A percentile compares a stretch with the other conserved stretches of the same genome.
These are phyloP conservation scores for Ganaspis sp. DNA, from an alignment of 1,140 invertebrate species.

Conservation along the genomic window DNA sequence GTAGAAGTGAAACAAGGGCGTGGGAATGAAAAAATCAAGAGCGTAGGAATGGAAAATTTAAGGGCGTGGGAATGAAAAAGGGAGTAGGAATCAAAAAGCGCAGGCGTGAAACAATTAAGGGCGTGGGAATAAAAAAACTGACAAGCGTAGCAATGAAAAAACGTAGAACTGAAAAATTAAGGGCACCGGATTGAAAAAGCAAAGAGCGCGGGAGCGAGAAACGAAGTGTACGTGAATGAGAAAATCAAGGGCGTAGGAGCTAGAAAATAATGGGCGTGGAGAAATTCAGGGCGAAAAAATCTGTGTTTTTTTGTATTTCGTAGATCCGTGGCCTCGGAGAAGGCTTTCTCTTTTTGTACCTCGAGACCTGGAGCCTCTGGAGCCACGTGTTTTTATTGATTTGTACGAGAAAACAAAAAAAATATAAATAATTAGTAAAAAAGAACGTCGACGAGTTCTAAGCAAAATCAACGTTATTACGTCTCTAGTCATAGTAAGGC, in stretches of 20 bases:
- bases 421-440: constrained; percentile 41
- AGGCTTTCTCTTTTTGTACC: constrained; percentile 56
- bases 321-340: constrained; percentile 48
- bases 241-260: neutral
- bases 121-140: too few species aligned
- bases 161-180: too few species aligned
- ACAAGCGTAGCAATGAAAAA: too few species aligned
- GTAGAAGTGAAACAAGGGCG: too few species aligned
- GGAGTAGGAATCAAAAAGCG: too few species aligned
- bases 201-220: too few species aligned
- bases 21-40: too few species aligned
- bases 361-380: constrained; percentile 50
- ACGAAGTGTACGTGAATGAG: neutral
- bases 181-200: too few species aligned
- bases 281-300: constrained; percentile 42
- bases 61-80: too few species aligned
- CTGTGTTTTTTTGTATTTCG: constrained; percentile 63
- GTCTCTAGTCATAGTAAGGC: constrained; percentile 67
- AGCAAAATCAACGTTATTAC: constrained; percentile 60
- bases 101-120: too few species aligned
- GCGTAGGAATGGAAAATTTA: too few species aligned
- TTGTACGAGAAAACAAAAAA: constrained; percentile 54
- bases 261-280: constrained; percentile 19
- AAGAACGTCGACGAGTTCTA: constrained; percentile 46
- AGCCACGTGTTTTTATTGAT: constrained; percentile 60